phyloP scores from a whole-genome alignment of 1,140 invertebrate species.

The Armadillidium nasatum region DNA sequence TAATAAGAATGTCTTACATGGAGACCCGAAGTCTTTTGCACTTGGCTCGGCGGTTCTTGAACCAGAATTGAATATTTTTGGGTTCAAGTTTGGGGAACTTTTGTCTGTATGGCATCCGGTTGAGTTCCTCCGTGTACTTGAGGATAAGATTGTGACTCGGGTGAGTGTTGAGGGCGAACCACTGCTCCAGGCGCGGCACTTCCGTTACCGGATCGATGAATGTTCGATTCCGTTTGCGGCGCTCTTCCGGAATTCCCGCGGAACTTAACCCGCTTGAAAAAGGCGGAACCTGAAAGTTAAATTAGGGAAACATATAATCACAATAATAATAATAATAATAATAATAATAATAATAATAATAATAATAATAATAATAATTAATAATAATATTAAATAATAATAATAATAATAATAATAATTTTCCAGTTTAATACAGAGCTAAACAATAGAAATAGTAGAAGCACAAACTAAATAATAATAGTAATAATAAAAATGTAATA shows the following conservation, averaged over 20 bases:
- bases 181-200: conserved; percentile 91
- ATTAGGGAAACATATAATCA: background rate
- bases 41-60: conserved; percentile 82
- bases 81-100: conserved; percentile 94
- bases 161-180: conserved; percentile 96
- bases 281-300: conserved; percentile 36
- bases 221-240: conserved; percentile 89
- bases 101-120: conserved; percentile 83
- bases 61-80: conserved; percentile 92
- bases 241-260: conserved; percentile 58
- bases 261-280: conserved; percentile 37
- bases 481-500: too few species aligned
- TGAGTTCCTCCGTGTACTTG: conserved; percentile 93
- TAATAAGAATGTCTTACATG: conserved; percentile 22
- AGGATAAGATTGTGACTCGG: conserved; percentile 93
- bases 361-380: background rate
- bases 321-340: background rate
- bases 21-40: conserved; percentile 60
- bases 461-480: too few species aligned
- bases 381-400: too few species aligned
- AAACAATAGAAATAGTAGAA: too few species aligned
- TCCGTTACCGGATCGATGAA: conserved; percentile 98
- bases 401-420: too few species aligned
- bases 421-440: too few species aligned
- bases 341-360: conserved; percentile 4